Percentiles rank a stretch among this genome's conserved stretches.
phyloP scores from a whole-genome alignment of 2,888 invertebrate genomes.

The Dryobotodes eremita region DNA sequence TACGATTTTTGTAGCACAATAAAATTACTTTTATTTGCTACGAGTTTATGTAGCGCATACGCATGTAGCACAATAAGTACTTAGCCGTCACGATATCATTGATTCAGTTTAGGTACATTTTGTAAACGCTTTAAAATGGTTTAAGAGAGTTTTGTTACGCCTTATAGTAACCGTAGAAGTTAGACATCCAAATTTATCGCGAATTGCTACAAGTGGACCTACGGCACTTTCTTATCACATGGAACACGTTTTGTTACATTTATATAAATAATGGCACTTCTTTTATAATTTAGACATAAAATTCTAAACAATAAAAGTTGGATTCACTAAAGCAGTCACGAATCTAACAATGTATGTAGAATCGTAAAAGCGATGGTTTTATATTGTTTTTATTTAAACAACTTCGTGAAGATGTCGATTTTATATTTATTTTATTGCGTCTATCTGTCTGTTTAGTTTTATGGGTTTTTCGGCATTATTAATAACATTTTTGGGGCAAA shows the following conservation, averaged over 20 bases:
- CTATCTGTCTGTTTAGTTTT: conserved; percentile 44
- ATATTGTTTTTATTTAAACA: conserved; percentile 55
- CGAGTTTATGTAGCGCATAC: conserved; percentile 14
- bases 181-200: neutral
- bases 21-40: conserved; percentile 12
- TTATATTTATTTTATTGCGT: conserved; percentile 59
- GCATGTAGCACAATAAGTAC: neutral
- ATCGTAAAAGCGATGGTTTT: conserved; percentile 55
- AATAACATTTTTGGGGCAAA: neutral
- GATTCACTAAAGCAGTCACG: conserved; percentile 56
- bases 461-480: conserved; percentile 35
- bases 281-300: conserved; percentile 68
- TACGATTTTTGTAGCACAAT: conserved; percentile 38
- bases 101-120: neutral
- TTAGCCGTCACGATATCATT: neutral
- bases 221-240: conserved; percentile 6
- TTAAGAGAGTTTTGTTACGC: neutral
- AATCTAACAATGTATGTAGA: conserved; percentile 48
- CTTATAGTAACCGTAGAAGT: neutral
- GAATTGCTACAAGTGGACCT: conserved; percentile 11
- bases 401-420: conserved; percentile 52
- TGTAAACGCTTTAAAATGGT: neutral
- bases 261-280: conserved; percentile 49
- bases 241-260: conserved; percentile 11
- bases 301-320: conserved; percentile 60